phyloP scores from a whole-genome alignment of 1,140 invertebrate species.

The Pogonomyrmex californicus region DNA sequence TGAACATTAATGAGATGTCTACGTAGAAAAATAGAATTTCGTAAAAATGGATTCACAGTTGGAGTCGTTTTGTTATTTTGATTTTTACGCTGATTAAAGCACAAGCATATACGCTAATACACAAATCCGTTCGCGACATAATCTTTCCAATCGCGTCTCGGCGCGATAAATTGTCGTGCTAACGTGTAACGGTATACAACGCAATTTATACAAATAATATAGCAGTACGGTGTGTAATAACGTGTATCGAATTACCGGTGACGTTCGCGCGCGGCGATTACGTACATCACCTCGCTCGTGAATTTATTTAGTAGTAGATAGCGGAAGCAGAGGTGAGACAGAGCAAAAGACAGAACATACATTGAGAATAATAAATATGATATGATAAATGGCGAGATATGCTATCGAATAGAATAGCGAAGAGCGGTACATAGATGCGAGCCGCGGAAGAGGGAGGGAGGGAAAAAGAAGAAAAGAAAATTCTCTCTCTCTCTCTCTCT shows the following conservation, averaged over 20 bases:
- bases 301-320: conserved; percentile 11
- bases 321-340: neutral
- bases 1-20: too few relatives aligned
- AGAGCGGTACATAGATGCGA: neutral
- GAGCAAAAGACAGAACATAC: neutral
- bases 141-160: neutral
- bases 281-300: neutral
- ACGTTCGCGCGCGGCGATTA: conserved; percentile 17
- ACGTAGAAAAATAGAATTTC: too few relatives aligned
- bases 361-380: neutral
- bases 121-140: neutral
- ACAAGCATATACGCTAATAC: neutral
- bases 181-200: conserved; percentile 26
- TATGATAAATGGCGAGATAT: conserved; percentile 30
- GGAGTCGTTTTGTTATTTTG: too few relatives aligned
- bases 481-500: neutral
- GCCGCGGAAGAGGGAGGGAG: neutral
- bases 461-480: conserved; percentile 30
- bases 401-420: conserved; percentile 40
- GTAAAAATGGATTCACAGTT: too few relatives aligned
- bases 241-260: conserved; percentile 9
- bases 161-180: conserved; percentile 8
- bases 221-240: conserved; percentile 4
- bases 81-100: neutral
- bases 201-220: conserved; percentile 38